phyloP scores from a whole-genome alignment of 2,113 vertebrate genomes.

The Phoenicopterus ruber region DNA sequence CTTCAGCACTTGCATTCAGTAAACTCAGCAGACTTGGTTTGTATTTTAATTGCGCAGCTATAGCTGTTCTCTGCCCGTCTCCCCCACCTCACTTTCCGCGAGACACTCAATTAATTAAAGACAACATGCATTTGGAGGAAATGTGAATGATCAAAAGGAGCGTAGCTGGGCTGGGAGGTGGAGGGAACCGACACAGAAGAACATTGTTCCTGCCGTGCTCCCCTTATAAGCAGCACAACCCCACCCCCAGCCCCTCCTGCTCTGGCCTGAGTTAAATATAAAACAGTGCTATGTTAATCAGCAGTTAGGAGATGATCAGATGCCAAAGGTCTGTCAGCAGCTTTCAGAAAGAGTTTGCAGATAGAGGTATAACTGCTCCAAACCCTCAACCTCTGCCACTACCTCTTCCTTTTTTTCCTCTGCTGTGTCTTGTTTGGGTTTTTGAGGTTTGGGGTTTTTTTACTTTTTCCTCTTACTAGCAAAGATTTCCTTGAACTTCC shows the following conservation, averaged over 20 bases:
- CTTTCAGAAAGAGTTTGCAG: constrained; percentile 48
- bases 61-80: constrained; percentile 16
- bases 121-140: background rate
- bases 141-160: background rate
- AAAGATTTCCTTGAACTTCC: constrained; percentile 21
- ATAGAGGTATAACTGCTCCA: constrained; percentile 40
- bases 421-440: background rate
- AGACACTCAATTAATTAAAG: constrained; percentile 50
- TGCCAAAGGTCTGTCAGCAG: constrained; percentile 74
- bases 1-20: constrained; percentile 29
- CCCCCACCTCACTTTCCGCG: background rate
- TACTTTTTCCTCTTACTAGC: background rate
- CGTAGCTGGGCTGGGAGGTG: background rate
- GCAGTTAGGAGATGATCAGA: constrained; percentile 57
- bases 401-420: background rate
- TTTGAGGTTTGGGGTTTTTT: background rate
- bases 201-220: constrained; percentile 8
- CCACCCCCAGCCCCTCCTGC: constrained; percentile 63
- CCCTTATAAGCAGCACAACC: constrained; percentile 53
- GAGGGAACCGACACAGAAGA: constrained; percentile 27
- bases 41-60: constrained; percentile 18
- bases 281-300: constrained; percentile 78
- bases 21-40: constrained; percentile 20
- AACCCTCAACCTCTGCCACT: constrained; percentile 60
- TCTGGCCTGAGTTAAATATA: constrained; percentile 81